Conservation (phyloP, 2,797 vertebrate species). For the Eulemur albifrons region DNA sequence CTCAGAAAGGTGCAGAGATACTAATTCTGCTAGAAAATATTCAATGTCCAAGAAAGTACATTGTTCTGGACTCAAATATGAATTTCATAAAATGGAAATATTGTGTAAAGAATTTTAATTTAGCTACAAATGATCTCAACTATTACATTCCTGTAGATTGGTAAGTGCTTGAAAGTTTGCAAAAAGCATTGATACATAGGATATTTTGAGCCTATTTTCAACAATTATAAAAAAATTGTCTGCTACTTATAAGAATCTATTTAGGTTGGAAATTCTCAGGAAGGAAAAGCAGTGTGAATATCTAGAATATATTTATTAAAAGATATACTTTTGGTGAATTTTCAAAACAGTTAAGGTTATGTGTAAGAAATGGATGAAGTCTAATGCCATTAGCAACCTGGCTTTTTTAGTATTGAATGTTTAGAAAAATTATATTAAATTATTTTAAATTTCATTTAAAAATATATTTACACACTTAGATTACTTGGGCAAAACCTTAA, state of each 20-base stretch:
- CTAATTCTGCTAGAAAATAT: not conserved
- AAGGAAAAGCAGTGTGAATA: constrained; percentile 10
- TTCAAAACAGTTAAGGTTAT: not conserved
- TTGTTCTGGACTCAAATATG: not conserved
- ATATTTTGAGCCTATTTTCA: not conserved
- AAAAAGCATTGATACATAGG: not conserved
- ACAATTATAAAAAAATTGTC: not conserved
- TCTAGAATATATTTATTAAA: not conserved
- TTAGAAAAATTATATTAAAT: not conserved
- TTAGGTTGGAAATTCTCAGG: not conserved
- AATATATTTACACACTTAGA: not conserved
- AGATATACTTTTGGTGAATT: not conserved
- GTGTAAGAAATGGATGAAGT: not conserved
- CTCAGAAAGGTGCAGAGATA: not conserved
- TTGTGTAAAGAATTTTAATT: not conserved
- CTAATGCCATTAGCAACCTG: not conserved
- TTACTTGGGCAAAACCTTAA: not conserved
- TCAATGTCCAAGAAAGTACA: not conserved
- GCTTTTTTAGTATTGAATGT: not conserved
- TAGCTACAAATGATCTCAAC: not conserved
- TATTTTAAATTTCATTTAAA: not conserved
- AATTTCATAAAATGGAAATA: constrained; percentile 3
- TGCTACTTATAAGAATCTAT: not conserved
- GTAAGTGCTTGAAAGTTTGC: not conserved
- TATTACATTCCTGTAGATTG: not conserved